Evolutionary conservation across 2,888 invertebrate species (phyloP), one percentile per base, ranked within the genome.

Genomic region (Macrosiphum euphorbiae): DNA sequence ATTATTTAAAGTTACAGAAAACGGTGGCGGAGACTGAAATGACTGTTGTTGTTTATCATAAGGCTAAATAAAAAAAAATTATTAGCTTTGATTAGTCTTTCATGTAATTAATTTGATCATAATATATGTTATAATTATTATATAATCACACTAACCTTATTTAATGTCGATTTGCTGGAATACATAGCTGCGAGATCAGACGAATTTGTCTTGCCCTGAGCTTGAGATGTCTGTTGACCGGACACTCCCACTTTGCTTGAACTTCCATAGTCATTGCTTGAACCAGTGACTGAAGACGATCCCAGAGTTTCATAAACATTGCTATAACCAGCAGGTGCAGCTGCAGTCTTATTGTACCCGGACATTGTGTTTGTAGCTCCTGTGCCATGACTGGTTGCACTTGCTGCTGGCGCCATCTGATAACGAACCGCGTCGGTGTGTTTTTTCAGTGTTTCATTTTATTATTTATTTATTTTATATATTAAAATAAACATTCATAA

Each of bases 341-440:
- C 67, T n/a, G 94, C 90, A 90, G 94, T 90, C 85, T 94, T 94
- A 67, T 52, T 94, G 85, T 94, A 94, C 28, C 90, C 94, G 13
- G 94, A 90, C 90, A 94, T 94, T 3, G 86, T 87, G 50, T 90
- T 94, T 28, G 85, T 94, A 87, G 90, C 90, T 67, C 94, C 94
- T 26, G 94, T 97, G 95, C 97, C 97, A 44, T 97, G 97, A 78
- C 97, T 97, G 95, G 97, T 97, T 91, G 97, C 97, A 95, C 97
- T 98, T 89, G 97, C 97, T 94, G 97, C 97, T 88, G 98, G 97
- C 95, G 97, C 97, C 95, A 97, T 96, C 97, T 97, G 97, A 96
- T 97, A 95, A 95, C 94, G 94, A 94, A 94, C 94, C 94, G 94
- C 94, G 94, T 94, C 90, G 90, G 61, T 86, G 94, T 94, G 90